phyloP scores from a whole-genome alignment of 64 coral and sea anemone genomes.

The Actinia tenebrosa region DNA sequence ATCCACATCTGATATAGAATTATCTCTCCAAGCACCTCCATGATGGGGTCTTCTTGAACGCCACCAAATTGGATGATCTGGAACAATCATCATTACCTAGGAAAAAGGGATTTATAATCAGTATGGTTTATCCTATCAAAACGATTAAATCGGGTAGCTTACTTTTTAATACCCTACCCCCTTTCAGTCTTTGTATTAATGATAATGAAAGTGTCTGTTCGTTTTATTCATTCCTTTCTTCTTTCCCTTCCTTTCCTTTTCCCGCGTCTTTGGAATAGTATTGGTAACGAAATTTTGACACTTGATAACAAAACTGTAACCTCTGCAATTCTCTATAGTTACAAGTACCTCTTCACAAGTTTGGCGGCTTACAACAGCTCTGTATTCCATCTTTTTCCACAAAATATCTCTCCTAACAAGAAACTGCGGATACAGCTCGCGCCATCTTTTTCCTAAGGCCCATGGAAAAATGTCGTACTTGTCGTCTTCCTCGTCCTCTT shows the following conservation, averaged over 20 bases:
- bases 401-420: constrained; percentile 77
- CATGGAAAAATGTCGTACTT: constrained; percentile 99
- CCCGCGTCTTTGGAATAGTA: too few relatives aligned
- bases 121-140: neutral
- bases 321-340: neutral
- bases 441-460: constrained; percentile 93
- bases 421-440: constrained; percentile 77
- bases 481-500: constrained; percentile 98
- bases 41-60: constrained; percentile 80
- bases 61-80: constrained; percentile 91
- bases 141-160: neutral
- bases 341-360: constrained; percentile 90
- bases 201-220: neutral
- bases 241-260: too few relatives aligned
- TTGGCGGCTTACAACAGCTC: constrained; percentile 88
- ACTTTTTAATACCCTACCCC: neutral
- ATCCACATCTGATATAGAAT: constrained; percentile 27
- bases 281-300: too few relatives aligned
- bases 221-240: too few relatives aligned
- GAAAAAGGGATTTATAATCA: neutral
- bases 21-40: constrained; percentile 87
- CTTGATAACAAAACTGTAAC: neutral
- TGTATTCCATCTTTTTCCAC: constrained; percentile 88
- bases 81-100: constrained; percentile 92
- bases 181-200: neutral